phyloP scores from a whole-genome alignment of 2,888 invertebrate genomes.

The Hirtodrosophila duncani region DNA sequence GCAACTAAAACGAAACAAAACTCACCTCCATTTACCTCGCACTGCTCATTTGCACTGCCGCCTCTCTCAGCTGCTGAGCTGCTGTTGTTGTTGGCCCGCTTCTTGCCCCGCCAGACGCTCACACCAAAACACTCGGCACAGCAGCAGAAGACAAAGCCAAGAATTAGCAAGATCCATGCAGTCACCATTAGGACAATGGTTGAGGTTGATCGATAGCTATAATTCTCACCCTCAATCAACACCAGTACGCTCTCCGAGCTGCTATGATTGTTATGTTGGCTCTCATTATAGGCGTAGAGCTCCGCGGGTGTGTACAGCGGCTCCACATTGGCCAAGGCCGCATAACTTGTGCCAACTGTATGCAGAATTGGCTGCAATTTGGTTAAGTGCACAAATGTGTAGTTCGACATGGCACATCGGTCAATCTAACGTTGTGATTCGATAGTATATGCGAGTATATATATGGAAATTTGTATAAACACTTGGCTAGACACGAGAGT shows the following conservation, averaged over 20 bases:
- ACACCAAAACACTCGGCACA: slow-evolving; percentile 74
- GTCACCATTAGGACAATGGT: slow-evolving; percentile 74
- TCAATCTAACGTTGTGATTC: no score
- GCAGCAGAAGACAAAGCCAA: slow-evolving; percentile 74
- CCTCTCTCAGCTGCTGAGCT: slow-evolving; percentile 32
- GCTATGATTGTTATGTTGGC: slow-evolving; percentile 20
- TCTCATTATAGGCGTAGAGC: slow-evolving; percentile 14
- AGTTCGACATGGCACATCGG: slow-evolving; percentile 68
- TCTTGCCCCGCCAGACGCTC: slow-evolving; percentile 60
- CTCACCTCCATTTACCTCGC: slow-evolving; percentile 50
- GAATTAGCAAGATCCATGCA: slow-evolving; percentile 74
- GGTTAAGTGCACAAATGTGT: slow-evolving; percentile 47
- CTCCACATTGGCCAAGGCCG: slow-evolving; percentile 43
- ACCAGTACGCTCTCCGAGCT: slow-evolving; percentile 56
- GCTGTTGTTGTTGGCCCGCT: slow-evolving; percentile 38
- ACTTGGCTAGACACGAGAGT: no score
- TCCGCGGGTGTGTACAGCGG: slow-evolving; percentile 26
- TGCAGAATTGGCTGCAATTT: slow-evolving; percentile 58
- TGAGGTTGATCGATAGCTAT: slow-evolving; percentile 58
- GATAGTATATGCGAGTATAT: no score
- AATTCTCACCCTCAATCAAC: slow-evolving; percentile 56
- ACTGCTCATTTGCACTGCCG: slow-evolving; percentile 10
- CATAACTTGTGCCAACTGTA: slow-evolving; percentile 38
- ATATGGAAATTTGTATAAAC: no score
- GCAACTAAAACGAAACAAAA: no score